These are phyloP conservation scores for Ephydatia muelleri DNA, from an alignment of 37 sponge, comb jelly and placozoan genomes.

Conservation along the genomic window DNA sequence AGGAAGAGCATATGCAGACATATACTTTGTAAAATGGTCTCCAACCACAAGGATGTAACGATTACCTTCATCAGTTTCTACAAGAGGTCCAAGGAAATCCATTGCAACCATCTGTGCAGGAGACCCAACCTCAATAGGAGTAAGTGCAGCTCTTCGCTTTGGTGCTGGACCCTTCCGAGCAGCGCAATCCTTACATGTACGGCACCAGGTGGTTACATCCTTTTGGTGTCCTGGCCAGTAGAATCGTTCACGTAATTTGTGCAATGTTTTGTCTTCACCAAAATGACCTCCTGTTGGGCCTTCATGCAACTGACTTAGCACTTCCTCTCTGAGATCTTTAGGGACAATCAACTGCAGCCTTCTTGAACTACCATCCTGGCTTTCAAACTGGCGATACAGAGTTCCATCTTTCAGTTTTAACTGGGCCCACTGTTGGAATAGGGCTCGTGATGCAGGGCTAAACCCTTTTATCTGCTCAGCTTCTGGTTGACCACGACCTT, in stretches of 20 bases:
- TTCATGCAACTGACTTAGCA: neutral
- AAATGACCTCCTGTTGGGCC: neutral
- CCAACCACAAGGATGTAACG: too few species aligned
- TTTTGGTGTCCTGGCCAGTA: constrained; percentile 3
- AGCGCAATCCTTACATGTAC: neutral
- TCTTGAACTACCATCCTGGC: too few species aligned
- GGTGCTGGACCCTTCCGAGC: neutral
- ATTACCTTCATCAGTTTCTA: too few species aligned
- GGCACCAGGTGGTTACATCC: neutral
- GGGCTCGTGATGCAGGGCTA: neutral
- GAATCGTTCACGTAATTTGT: neutral
- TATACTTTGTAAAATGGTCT: too few species aligned
- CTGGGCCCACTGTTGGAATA: neutral
- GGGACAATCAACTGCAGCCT: too few species aligned
- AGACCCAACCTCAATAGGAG: too few species aligned
- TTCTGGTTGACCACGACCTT: neutral
- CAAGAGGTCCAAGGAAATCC: too few species aligned
- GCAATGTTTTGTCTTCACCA: neutral
- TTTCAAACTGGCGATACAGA: too few species aligned
- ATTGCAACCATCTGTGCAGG: too few species aligned
- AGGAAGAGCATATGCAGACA: too few species aligned
- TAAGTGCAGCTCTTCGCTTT: neutral
- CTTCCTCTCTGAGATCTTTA: too few species aligned
- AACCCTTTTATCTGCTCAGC: neutral
- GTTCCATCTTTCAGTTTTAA: too few species aligned